phyloP scores from a whole-genome alignment of 2,797 vertebrate species.

The Enteromius anoplus region DNA sequence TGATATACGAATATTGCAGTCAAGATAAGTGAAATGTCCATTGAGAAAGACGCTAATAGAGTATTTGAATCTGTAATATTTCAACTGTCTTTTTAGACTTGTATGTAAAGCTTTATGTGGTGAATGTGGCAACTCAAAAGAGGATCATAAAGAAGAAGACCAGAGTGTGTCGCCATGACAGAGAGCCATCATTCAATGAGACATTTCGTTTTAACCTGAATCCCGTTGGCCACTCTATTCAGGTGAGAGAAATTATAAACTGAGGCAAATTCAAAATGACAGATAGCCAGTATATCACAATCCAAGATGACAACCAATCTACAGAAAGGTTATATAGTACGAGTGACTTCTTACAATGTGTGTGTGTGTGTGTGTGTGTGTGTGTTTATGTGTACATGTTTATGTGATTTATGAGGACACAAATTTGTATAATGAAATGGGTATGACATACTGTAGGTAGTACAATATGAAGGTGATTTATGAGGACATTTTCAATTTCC shows the following conservation, averaged over 20 bases:
- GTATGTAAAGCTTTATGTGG: slow-evolving; percentile 96
- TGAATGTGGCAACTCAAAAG: slow-evolving; percentile 96
- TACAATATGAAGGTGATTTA: no score
- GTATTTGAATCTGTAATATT: neutral
- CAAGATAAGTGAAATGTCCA: neutral
- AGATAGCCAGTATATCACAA: neutral
- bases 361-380: neutral
- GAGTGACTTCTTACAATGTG: neutral
- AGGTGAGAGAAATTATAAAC: slow-evolving; percentile 75
- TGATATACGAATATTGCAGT: neutral
- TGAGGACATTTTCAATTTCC: no score
- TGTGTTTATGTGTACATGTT: no score
- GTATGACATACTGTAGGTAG: no score
- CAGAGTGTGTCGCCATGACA: slow-evolving; percentile 93
- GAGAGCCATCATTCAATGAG: slow-evolving; percentile 97
- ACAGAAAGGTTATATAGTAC: neutral
- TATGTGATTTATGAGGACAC: no score
- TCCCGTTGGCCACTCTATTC: slow-evolving; percentile 94
- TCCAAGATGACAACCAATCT: neutral
- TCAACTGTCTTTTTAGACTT: slow-evolving; percentile 77
- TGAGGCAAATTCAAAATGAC: neutral
- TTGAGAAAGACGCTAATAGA: neutral
- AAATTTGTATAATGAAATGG: no score
- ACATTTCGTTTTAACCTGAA: slow-evolving; percentile 95
- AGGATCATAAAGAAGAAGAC: slow-evolving; percentile 99